Base-by-base conservation (phyloP, 2,888 invertebrate species). In the Plusia festucae region DNA sequence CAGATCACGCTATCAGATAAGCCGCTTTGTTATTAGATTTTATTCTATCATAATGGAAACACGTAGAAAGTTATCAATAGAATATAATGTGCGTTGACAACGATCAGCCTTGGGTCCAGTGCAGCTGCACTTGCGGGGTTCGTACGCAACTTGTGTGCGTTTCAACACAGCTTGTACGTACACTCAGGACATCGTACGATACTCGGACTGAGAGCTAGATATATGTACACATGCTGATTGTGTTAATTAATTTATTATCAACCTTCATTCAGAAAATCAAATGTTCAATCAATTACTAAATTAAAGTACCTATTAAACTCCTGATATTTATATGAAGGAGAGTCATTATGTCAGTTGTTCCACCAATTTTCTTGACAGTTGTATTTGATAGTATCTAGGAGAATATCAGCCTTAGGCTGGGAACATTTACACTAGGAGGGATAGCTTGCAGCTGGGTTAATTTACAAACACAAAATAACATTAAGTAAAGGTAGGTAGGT, bases 41-140 rank as follows among this genome's bases (percentile, higher is more conserved):
- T 57, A 62, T 64, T 57, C 56, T 49, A 68, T 54, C 49, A 34
- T 59, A 64, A 70, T 62, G 51, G 40, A 57, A 66, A 51, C 73
- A 59, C 46, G 62, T 73, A 79, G 77, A 79, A 73, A 79, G 65
- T 76, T 73, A 77, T 79, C 77, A 67, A 68, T 71, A 69, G 64
- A 73, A 62, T 52, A 61, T 64, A 64, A 44, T 65, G 46, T 44
- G 22, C 1, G 44, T 55, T 60, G 51, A 46, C 59, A 18, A 27
- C 49, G 16, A 15, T 46, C 56, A 57, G 65, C 75, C 81, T 81
- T 72, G 81, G 46, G n/a, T n/a, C 6, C 3, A 52, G 79, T 74
- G 46, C 69, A 34, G 4, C 3, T 56, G 81, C 22, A 79, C 73
- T 49, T 7, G 55, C 6, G 11, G 4, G 22, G 77, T 60, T 62